Percentiles rank a stretch among this genome's conserved stretches.
phyloP scores from a whole-genome alignment of 1,140 invertebrate genomes.

The Drosophila bipectinata region DNA sequence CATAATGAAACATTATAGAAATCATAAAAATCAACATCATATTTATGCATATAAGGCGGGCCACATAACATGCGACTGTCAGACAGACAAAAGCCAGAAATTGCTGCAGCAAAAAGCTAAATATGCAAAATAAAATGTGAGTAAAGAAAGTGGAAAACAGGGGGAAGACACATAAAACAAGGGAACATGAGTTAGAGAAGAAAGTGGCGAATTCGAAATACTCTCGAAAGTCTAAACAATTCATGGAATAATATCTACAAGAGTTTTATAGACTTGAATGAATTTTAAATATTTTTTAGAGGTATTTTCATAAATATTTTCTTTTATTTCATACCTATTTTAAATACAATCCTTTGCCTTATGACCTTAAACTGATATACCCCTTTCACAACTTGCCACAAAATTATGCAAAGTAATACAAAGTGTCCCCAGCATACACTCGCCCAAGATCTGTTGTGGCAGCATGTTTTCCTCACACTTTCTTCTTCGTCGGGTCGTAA shows the following conservation, averaged over 20 bases:
- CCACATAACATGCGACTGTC: slow-evolving; percentile 30
- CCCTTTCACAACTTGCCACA: background rate
- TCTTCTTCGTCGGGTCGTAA: slow-evolving; percentile 50
- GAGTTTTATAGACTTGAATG: too few species aligned
- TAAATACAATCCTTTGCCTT: too few species aligned
- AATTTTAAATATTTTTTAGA: too few species aligned
- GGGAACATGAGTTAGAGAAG: slow-evolving; percentile 1
- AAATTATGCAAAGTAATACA: slow-evolving; percentile 51
- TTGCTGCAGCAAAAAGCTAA: slow-evolving; percentile 47
- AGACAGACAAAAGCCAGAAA: slow-evolving; percentile 55
- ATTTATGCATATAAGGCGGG: slow-evolving; percentile 68
- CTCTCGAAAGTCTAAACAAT: background rate
- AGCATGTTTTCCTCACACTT: slow-evolving; percentile 30
- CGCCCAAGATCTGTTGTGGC: slow-evolving; percentile 31
- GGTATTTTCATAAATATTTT: too few species aligned
- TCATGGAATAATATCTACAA: too few species aligned
- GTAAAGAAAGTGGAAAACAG: slow-evolving; percentile 19
- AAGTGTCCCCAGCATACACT: slow-evolving; percentile 30
- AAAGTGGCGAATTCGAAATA: background rate
- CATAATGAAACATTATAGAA: slow-evolving; percentile 82
- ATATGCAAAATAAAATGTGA: slow-evolving; percentile 45
- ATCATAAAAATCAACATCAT: slow-evolving; percentile 82
- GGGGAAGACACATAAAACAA: slow-evolving; percentile 42
- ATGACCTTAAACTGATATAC: background rate
- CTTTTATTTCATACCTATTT: too few species aligned